Percentiles rank a stretch among this genome's conserved stretches.
These are phyloP conservation scores for Stichodactyla helianthus DNA, from an alignment of 64 coral and sea anemone species.

Conservation along the genomic window DNA sequence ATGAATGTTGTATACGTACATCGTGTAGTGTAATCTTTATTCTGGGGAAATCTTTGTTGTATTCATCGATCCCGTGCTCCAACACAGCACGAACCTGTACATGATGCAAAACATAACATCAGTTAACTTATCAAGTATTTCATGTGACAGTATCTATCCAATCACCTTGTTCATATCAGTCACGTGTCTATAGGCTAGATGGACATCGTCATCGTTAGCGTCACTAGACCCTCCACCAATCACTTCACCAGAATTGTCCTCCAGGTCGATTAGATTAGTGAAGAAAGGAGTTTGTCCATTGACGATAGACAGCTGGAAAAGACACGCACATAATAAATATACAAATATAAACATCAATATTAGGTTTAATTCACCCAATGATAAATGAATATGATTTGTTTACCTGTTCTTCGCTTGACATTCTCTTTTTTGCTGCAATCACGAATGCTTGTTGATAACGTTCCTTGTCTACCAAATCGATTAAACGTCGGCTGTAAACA, in stretches of 20 bases:
- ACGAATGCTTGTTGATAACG: constrained; percentile 84
- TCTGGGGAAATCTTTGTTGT: constrained; percentile 95
- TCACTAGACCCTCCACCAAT: constrained; percentile 68
- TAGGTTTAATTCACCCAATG: too few species aligned
- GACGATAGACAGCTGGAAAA: constrained; percentile 51
- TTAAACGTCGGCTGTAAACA: constrained; percentile 87
- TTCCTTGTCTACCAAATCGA: constrained; percentile 90
- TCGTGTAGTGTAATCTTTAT: constrained; percentile 84
- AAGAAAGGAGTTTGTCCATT: constrained; percentile 70
- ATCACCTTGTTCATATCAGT: constrained; percentile 78
- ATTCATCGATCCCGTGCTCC: constrained; percentile 92
- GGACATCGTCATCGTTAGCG: constrained; percentile 76
- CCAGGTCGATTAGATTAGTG: constrained; percentile 81
- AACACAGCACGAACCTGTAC: constrained; percentile 83
- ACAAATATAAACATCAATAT: not conserved
- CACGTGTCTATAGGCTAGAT: constrained; percentile 69
- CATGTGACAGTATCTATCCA: not conserved
- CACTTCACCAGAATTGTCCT: constrained; percentile 65
- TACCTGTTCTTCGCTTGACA: constrained; percentile 84
- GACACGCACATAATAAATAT: not conserved
- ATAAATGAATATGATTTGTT: not conserved
- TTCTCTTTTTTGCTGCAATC: constrained; percentile 75
- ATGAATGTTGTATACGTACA: constrained; percentile 29
- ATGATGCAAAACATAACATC: not conserved
- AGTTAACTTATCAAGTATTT: too few species aligned